Evolutionary conservation across 2,797 vertebrate genomes (phyloP).

Genomic region (Microchirus variegatus): DNA sequence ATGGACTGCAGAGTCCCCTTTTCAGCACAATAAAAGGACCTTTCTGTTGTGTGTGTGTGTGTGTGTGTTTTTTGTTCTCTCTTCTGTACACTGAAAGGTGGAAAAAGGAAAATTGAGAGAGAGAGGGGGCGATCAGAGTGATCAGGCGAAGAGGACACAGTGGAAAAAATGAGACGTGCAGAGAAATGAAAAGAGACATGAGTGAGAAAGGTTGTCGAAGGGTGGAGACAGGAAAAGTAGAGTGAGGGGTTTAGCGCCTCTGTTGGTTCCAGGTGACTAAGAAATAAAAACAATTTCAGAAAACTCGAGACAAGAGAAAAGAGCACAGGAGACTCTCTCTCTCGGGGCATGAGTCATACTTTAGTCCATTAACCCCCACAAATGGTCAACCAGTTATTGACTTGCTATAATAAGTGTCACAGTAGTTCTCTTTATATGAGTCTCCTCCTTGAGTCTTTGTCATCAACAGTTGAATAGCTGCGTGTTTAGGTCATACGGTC

Average conservation of each 20-base stretch:
- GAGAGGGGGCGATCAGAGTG: conserved; percentile 10
- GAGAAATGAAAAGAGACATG: conserved; percentile 6
- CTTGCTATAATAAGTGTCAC: conserved; percentile 38
- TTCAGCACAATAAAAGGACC: conserved; percentile 54
- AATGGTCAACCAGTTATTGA: too few relatives aligned
- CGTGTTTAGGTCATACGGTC: conserved; percentile 19
- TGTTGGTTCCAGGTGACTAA: conserved; percentile 64
- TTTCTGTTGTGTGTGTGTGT: conserved; percentile 28
- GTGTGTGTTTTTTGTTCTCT: not conserved
- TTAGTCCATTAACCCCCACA: conserved; percentile 49
- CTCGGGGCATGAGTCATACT: conserved; percentile 70
- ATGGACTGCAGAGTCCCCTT: conserved; percentile 45
- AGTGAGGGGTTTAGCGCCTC: conserved; percentile 31
- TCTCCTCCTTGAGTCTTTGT: not conserved
- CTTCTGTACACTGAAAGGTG: conserved; percentile 16
- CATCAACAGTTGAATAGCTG: conserved; percentile 18
- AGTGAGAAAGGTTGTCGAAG: conserved; percentile 11
- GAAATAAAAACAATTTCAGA: conserved; percentile 41
- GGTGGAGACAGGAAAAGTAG: conserved; percentile 14
- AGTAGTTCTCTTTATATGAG: conserved; percentile 11
- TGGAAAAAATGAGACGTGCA: conserved; percentile 7
- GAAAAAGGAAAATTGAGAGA: not conserved
- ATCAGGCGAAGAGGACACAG: conserved; percentile 8
- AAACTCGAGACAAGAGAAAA: conserved; percentile 59
- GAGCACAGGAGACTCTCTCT: conserved; percentile 65